A percentile compares a stretch with the other conserved stretches of the same genome.
phyloP scores from a whole-genome alignment of 2,113 vertebrate species.

The Peromyscus polionotus region DNA sequence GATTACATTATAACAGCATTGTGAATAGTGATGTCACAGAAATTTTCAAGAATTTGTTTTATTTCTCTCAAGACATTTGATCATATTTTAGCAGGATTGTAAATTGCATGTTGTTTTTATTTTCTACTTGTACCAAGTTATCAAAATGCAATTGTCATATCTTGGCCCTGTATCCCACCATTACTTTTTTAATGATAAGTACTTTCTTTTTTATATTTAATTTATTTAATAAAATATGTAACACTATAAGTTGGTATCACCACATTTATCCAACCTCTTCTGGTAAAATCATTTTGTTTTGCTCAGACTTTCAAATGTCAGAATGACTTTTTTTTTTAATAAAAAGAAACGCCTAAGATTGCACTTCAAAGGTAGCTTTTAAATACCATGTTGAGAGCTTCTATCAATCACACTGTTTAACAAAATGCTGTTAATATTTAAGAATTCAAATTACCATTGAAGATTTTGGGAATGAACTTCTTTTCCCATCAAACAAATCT shows the following conservation, averaged over 20 bases:
- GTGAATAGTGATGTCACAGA: background rate
- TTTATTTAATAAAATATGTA: background rate
- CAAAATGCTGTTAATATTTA: slow-evolving; percentile 55
- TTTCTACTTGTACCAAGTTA: background rate
- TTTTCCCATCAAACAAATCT: slow-evolving; percentile 57
- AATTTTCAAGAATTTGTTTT: background rate
- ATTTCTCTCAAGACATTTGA: slow-evolving; percentile 11
- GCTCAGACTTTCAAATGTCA: slow-evolving; percentile 18
- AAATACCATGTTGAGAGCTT: slow-evolving; percentile 51
- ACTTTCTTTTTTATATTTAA: background rate
- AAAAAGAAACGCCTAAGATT: slow-evolving; percentile 33
- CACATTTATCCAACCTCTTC: background rate
- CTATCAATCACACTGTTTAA: slow-evolving; percentile 65
- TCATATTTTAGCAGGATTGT: slow-evolving; percentile 17
- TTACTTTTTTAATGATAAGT: background rate
- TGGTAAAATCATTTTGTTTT: slow-evolving; percentile 49
- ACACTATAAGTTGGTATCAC: slow-evolving; percentile 10
- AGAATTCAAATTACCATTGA: slow-evolving; percentile 66
- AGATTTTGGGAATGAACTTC: slow-evolving; percentile 23
- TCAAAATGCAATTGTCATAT: background rate
- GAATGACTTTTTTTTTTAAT: slow-evolving; percentile 54
- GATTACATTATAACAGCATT: background rate
- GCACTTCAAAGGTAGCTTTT: slow-evolving; percentile 37
- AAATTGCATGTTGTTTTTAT: background rate
- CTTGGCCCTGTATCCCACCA: background rate